Evolutionary conservation across 2,113 vertebrate genomes (phyloP), one percentile per base, ranked within the genome.

Genomic region (Nibea coibor): DNA sequence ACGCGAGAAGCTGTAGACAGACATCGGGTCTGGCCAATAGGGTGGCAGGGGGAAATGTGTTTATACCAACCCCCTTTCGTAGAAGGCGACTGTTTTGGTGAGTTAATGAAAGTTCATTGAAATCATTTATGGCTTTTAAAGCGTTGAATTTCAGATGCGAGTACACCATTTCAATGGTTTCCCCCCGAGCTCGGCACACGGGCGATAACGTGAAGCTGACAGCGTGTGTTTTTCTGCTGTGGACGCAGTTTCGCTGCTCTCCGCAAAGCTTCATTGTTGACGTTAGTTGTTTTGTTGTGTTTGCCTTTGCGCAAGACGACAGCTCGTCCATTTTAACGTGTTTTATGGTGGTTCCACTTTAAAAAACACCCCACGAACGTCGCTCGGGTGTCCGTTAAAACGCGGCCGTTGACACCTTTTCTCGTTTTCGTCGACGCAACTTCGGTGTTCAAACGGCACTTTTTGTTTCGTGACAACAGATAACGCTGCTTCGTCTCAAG

Each of bases 1-100:
- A 20, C 0, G 2, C 1, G 26, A 10, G 20, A 28, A 51, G 2
- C n/a, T 0, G 0, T 3, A 0, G 83, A 89, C 20, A 74, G 89
- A 87, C 85, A 16, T 10, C 0, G 0, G 0, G 0, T 10, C 4
- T 10, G 56, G 10, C 90, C 89, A 92, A 93, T 89, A 16, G 65
- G 28, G 66, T 6, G 15, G 45, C 63, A 19, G 22, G 43, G 16
- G 39, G 58, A n/a, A 48, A 19, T 43, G n/a, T 71, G 87, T 92
- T 90, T 87, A 84, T 26, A 85, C 84, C 88, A n/a, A 59, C 89
- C 92, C 82, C 16, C 26, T 65, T 78, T 22, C 84, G 84, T 84
- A 83, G 79, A 83, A 91, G 88, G 85, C 80, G 91, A 91, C 84
- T 90, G 91, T 93, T 92, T 92, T 88, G 93, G 93, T 94, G 87